A percentile compares a stretch with the other conserved stretches of the same genome.
Evolutionary conservation across 2,113 vertebrate genomes (phyloP).

Genomic region (Gambusia holbrooki): DNA sequence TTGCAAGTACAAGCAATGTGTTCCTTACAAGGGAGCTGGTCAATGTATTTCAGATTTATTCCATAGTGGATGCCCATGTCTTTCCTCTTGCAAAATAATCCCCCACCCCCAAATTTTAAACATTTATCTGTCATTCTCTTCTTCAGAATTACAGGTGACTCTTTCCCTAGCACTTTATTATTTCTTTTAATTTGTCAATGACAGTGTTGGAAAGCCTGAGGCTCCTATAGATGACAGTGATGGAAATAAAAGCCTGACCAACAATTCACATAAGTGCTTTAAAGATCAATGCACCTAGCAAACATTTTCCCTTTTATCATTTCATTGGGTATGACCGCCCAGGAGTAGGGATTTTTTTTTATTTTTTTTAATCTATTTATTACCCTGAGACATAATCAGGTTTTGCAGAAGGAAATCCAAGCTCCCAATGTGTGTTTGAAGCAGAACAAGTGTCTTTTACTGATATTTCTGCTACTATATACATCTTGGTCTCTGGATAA

Average conservation of each 20-base stretch:
- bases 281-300: conserved; percentile 51
- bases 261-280: conserved; percentile 23
- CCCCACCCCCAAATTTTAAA: background rate
- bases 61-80: background rate
- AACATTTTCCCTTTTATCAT: conserved; percentile 1
- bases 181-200: conserved; percentile 26
- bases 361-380: conserved; percentile 10
- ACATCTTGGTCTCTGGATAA: conserved; percentile 17
- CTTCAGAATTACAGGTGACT: conserved; percentile 1
- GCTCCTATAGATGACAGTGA: background rate
- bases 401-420: conserved; percentile 23
- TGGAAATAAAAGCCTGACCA: background rate
- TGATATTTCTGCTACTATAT: conserved; percentile 46
- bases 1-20: background rate
- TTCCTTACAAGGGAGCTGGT: background rate
- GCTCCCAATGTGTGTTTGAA: conserved; percentile 50
- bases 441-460: conserved; percentile 28
- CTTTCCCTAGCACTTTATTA: background rate
- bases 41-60: background rate
- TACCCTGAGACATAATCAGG: conserved; percentile 22
- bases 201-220: background rate
- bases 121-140: background rate
- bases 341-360: conserved; percentile 27
- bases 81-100: background rate
- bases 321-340: background rate